Conservation (phyloP, 2,113 vertebrate species). For the Megaceryle torquata region DNA sequence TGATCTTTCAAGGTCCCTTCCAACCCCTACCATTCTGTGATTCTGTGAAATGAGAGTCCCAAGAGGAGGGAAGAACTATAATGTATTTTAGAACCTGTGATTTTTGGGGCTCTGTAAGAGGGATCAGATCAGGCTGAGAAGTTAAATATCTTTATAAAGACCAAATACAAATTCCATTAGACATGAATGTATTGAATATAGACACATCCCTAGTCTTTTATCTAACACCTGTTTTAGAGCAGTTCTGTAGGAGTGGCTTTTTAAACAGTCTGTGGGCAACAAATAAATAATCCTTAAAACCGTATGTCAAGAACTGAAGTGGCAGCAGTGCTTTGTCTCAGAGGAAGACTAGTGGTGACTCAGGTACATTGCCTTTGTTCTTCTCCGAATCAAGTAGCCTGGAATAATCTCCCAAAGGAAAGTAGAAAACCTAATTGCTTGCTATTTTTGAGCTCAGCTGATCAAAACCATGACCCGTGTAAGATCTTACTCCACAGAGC, state of each 20-base stretch:
- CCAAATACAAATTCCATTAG: background rate
- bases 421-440: background rate
- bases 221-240: background rate
- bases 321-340: background rate
- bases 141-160: background rate
- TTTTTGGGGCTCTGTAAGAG: background rate
- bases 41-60: background rate
- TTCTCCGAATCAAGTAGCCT: background rate
- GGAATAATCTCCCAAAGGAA: background rate
- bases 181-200: background rate
- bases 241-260: background rate
- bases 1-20: no score
- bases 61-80: background rate
- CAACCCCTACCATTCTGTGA: no score
- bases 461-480: background rate
- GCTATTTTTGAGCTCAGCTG: background rate
- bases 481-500: background rate
- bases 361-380: background rate
- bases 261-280: background rate
- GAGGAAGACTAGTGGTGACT: background rate
- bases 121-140: background rate
- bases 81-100: background rate
- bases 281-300: background rate
- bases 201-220: background rate
- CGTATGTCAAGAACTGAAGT: background rate